phyloP scores from a whole-genome alignment of 2,113 vertebrate species.

The Haplochromis burtoni region DNA sequence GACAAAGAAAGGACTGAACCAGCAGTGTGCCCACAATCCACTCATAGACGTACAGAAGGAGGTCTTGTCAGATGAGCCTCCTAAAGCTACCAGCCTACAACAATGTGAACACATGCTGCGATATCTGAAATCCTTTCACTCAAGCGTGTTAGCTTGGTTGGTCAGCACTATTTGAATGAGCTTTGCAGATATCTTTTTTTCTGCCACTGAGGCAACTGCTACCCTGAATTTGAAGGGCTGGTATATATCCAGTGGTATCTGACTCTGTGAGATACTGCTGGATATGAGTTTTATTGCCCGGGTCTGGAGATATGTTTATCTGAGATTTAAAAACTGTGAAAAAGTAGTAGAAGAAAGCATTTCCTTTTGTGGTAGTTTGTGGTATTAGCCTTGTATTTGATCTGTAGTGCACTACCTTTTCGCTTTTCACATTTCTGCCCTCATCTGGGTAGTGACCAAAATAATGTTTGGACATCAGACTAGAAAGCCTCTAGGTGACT shows the following conservation, averaged over 20 bases:
- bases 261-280: neutral
- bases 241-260: neutral
- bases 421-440: neutral
- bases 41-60: neutral
- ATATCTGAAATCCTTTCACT: slow-evolving; percentile 16
- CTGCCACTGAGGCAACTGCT: neutral
- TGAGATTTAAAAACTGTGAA: neutral
- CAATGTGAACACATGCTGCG: neutral
- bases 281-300: neutral
- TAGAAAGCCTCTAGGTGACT: neutral
- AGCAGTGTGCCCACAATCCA: neutral
- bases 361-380: neutral
- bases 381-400: neutral
- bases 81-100: neutral
- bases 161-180: slow-evolving; percentile 33
- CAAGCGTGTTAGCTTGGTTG: neutral
- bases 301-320: neutral
- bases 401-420: neutral
- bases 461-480: neutral
- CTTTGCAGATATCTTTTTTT: neutral
- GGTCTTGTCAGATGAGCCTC: neutral
- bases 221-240: neutral
- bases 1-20: slow-evolving; percentile 21
- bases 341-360: neutral
- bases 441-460: neutral